Evolutionary conservation across 1,140 invertebrate species (phyloP).

Genomic region (Cyclina sinensis): DNA sequence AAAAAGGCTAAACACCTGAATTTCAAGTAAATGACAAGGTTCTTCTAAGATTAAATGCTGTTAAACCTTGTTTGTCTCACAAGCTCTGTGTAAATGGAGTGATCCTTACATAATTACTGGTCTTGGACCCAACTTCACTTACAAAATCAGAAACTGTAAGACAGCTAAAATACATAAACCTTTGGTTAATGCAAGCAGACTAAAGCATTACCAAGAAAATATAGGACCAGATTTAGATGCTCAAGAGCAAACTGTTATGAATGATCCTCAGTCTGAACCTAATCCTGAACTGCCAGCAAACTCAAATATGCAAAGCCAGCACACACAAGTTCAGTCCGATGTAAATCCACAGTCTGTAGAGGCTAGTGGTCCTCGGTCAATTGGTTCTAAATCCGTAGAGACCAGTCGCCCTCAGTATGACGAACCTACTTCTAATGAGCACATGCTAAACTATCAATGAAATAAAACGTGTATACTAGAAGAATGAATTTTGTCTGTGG

Average conservation of each 20-base stretch:
- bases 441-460: too few species aligned
- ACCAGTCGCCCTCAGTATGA: neutral
- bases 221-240: neutral
- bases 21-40: slow-evolving; percentile 50
- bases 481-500: too few species aligned
- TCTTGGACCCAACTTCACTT: slow-evolving; percentile 37
- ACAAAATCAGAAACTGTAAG: slow-evolving; percentile 1
- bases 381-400: neutral
- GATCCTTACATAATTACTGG: slow-evolving; percentile 27
- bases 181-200: slow-evolving; percentile 29
- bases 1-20: slow-evolving; percentile 30
- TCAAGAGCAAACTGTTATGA: neutral
- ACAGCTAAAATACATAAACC: slow-evolving; percentile 11
- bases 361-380: slow-evolving; percentile 25
- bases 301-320: neutral
- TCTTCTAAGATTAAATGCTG: slow-evolving; percentile 11
- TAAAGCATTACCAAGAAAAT: neutral
- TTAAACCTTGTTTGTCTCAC: slow-evolving; percentile 2
- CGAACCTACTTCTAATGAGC: too few species aligned
- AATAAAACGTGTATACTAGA: too few species aligned
- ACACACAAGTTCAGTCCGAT: neutral
- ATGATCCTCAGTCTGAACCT: neutral
- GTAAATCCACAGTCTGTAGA: slow-evolving; percentile 27
- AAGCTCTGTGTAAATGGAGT: slow-evolving; percentile 42
- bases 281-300: neutral